Conservation (phyloP, 2,113 vertebrate genomes). For the Meleagris gallopavo region DNA sequence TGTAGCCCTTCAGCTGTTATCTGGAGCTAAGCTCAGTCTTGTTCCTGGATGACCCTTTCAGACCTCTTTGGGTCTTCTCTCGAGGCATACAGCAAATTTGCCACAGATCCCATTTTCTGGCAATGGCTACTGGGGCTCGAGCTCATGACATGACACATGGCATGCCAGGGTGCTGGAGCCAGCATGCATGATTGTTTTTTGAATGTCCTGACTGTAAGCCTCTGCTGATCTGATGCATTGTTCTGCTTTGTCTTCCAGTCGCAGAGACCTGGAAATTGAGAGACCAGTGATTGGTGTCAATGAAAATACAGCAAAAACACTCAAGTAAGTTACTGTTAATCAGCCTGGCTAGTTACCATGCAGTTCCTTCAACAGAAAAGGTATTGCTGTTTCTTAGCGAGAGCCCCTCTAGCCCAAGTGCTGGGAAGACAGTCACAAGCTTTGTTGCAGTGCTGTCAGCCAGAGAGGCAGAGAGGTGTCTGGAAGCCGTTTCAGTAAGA, state of each 20-base stretch:
- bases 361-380: background rate
- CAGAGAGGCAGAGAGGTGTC: background rate
- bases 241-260: slow-evolving; percentile 78
- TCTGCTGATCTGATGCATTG: background rate
- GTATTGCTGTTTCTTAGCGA: background rate
- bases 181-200: background rate
- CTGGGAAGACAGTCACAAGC: background rate
- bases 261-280: slow-evolving; percentile 93
- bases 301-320: slow-evolving; percentile 87
- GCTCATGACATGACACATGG: background rate
- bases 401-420: background rate
- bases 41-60: background rate
- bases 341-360: background rate
- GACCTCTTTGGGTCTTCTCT: background rate
- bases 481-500: background rate
- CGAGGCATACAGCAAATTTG: background rate
- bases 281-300: slow-evolving; percentile 87
- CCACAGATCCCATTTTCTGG: background rate
- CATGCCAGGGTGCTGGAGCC: background rate
- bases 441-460: background rate
- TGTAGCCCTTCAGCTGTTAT: background rate
- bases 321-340: slow-evolving; percentile 83
- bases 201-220: background rate
- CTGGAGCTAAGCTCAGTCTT: background rate
- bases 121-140: background rate